A percentile compares a stretch with the other conserved stretches of the same genome.
phyloP scores from a whole-genome alignment of 2,888 invertebrate species.

The Alloscopus bannaensis region DNA sequence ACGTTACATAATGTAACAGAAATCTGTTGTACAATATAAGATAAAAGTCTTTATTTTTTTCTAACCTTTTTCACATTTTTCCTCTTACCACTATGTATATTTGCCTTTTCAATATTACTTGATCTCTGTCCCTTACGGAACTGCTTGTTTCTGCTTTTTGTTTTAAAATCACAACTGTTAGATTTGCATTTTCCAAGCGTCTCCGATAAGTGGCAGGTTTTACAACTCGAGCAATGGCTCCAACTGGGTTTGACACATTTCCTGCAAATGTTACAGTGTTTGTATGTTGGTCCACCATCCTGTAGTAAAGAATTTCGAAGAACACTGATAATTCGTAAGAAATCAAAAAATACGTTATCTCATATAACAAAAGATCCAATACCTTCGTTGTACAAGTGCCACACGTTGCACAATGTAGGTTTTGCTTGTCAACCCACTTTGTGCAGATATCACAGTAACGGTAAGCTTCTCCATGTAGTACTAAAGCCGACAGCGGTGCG shows the following conservation, averaged over 20 bases:
- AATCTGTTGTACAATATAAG: too few species aligned
- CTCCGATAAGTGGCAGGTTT: conserved; percentile 43
- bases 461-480: conserved; percentile 38
- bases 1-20: too few species aligned
- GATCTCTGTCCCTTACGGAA: too few species aligned
- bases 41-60: too few species aligned
- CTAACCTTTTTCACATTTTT: too few species aligned
- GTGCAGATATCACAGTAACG: conserved; percentile 53
- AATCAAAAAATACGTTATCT: background rate
- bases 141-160: too few species aligned
- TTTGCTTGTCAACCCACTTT: conserved; percentile 56
- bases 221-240: conserved; percentile 58
- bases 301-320: background rate
- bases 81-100: too few species aligned
- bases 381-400: conserved; percentile 59
- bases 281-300: conserved; percentile 58
- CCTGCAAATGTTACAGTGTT: conserved; percentile 51
- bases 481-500: conserved; percentile 36
- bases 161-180: background rate
- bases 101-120: too few species aligned
- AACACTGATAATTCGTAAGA: background rate
- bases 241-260: conserved; percentile 65
- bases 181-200: background rate
- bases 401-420: conserved; percentile 58
- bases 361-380: too few species aligned